Conservation (phyloP, 2,113 vertebrate species). For the Notechis scutatus region DNA sequence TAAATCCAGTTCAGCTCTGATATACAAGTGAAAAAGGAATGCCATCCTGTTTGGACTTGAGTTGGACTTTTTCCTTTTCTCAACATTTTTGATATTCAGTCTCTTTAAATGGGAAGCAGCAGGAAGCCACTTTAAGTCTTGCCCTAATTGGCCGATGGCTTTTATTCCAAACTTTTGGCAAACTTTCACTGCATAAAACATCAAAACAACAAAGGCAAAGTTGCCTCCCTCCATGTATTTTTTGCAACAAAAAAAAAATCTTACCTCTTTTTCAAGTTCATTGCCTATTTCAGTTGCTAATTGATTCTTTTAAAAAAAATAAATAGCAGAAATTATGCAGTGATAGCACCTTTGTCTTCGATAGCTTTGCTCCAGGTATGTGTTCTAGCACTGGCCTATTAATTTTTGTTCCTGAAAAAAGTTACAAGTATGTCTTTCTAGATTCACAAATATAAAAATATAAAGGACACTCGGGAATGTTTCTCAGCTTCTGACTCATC, state of each 20-base stretch:
- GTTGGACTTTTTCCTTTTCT: neutral
- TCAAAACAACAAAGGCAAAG: neutral
- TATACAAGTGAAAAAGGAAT: neutral
- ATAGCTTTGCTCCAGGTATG: neutral
- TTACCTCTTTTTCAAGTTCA: constrained; percentile 12
- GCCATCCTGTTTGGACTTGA: neutral
- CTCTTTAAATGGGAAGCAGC: neutral
- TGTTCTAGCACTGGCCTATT: accelerated
- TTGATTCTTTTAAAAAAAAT: neutral
- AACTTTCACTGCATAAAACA: neutral
- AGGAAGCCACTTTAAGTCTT: neutral
- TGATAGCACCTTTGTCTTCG: neutral
- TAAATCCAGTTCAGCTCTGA: neutral
- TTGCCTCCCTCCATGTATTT: neutral
- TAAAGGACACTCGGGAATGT: neutral
- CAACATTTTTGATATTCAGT: neutral
- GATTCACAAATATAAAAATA: neutral
- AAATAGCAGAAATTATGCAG: neutral
- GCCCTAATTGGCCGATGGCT: neutral
- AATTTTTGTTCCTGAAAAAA: neutral
- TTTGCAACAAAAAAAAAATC: neutral
- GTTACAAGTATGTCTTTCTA: neutral
- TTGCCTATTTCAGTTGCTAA: constrained; percentile 5
- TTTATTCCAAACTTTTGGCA: neutral
- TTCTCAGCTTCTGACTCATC: neutral